Evolutionary conservation across 2,113 vertebrate species (phyloP).

Genomic region (Scophthalmus maximus): DNA sequence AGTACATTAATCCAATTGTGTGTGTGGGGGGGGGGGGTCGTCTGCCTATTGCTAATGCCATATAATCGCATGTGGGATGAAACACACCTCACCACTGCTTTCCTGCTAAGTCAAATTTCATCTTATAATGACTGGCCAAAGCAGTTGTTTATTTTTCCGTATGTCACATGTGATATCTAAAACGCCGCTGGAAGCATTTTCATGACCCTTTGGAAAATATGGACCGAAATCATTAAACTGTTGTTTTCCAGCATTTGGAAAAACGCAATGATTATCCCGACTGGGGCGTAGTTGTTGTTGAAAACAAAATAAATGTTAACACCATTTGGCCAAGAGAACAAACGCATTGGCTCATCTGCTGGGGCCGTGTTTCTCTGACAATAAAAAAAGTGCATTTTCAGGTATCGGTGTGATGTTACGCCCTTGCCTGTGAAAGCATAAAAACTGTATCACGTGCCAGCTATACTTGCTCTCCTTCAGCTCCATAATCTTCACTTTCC

Average conservation of each 20-base stretch:
- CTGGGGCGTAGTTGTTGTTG: background rate
- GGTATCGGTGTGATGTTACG: no score
- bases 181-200: conserved; percentile 4
- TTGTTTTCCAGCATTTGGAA: conserved; percentile 18
- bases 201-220: conserved; percentile 9
- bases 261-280: conserved; percentile 4
- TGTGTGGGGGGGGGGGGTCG: no score
- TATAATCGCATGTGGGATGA: background rate
- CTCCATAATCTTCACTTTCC: background rate
- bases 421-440: background rate
- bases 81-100: background rate
- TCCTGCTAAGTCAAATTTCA: background rate
- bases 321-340: background rate
- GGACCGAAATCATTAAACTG: conserved; percentile 11
- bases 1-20: background rate
- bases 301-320: conserved; percentile 11
- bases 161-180: conserved; percentile 2
- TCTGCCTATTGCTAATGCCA: background rate
- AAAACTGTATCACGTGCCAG: no score
- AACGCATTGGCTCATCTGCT: no score
- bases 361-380: no score
- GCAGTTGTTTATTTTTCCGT: conserved; percentile 23
- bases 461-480: no score
- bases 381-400: no score
- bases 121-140: background rate